Conservation (phyloP, 2,113 vertebrate species). For the Nothocercus nigrocapillus region DNA sequence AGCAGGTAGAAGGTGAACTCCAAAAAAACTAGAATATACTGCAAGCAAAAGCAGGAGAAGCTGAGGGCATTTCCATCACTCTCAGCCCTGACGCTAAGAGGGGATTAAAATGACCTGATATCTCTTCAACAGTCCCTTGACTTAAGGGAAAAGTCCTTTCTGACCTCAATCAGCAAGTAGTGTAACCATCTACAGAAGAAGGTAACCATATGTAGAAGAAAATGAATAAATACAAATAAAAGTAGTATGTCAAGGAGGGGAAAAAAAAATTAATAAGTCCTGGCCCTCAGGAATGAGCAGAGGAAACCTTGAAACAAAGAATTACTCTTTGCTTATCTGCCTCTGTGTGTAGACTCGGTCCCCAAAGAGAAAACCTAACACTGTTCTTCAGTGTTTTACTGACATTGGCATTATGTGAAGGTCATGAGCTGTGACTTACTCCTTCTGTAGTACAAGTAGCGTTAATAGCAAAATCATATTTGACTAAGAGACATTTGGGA, state of each 20-base stretch:
- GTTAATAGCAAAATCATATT: conserved; percentile 39
- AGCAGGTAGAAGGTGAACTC: neutral
- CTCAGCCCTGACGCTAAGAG: neutral
- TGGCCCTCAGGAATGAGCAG: neutral
- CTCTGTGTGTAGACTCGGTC: neutral
- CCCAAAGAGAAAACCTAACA: neutral
- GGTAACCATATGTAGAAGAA: neutral
- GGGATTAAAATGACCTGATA: neutral
- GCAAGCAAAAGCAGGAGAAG: neutral
- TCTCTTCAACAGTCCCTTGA: neutral
- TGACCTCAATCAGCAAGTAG: neutral
- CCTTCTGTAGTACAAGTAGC: conserved; percentile 5
- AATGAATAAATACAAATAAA: neutral
- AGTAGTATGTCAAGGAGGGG: neutral
- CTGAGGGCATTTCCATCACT: neutral
- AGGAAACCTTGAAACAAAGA: neutral
- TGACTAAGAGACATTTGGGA: neutral
- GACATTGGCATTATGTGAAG: neutral
- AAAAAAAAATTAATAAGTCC: neutral
- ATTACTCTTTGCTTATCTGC: neutral
- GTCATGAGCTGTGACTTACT: conserved; percentile 28
- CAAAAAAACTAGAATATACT: neutral
- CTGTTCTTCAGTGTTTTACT: neutral
- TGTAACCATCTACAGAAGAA: neutral
- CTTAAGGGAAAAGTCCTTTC: neutral